These are phyloP conservation scores for Leptopilina boulardi DNA, from an alignment of 1,140 invertebrate species.

Conservation along the genomic window DNA sequence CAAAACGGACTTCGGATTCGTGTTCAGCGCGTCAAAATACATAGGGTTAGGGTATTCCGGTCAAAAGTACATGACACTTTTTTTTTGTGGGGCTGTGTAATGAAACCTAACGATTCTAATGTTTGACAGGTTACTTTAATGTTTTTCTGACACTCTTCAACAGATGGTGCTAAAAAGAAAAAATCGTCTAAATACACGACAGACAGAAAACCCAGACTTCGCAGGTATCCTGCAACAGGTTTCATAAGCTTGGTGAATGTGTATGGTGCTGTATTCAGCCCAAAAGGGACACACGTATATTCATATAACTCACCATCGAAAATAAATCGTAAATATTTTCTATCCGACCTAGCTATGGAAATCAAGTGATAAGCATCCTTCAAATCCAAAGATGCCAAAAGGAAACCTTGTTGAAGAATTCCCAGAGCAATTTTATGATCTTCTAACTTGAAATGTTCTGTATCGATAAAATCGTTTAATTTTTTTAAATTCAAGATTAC, in stretches of 20 bases:
- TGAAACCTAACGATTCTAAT: conserved; percentile 30
- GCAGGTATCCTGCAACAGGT: conserved; percentile 44
- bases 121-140: background rate
- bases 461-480: too few relatives aligned
- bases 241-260: conserved; percentile 59
- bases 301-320: conserved; percentile 48
- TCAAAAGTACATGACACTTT: too few relatives aligned
- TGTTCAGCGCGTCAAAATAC: too few relatives aligned
- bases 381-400: background rate
- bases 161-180: conserved; percentile 47
- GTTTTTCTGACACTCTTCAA: conserved; percentile 27
- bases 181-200: conserved; percentile 60
- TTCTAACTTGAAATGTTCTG: too few relatives aligned
- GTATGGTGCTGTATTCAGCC: conserved; percentile 49
- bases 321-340: conserved; percentile 47
- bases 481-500: too few relatives aligned
- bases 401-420: background rate
- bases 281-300: conserved; percentile 57
- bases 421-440: background rate
- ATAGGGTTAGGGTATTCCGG: too few relatives aligned
- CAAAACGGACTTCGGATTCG: too few relatives aligned
- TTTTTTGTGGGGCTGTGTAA: too few relatives aligned
- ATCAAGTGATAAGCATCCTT: background rate
- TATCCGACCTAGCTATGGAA: background rate
- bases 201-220: conserved; percentile 43